Conservation (phyloP, 2,797 vertebrate genomes). For the Caiman crocodilus region DNA sequence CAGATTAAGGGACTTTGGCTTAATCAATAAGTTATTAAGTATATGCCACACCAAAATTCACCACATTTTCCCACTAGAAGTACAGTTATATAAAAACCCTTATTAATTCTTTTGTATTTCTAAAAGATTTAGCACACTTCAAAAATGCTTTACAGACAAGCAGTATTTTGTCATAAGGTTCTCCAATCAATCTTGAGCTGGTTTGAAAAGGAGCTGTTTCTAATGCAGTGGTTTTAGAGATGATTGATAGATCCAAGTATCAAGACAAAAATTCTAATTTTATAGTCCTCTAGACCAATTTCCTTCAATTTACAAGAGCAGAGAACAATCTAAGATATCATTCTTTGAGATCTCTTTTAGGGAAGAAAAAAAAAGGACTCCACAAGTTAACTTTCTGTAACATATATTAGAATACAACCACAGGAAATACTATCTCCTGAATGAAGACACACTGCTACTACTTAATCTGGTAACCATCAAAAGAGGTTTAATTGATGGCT, state of each 20-base stretch:
- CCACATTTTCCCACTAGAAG: neutral
- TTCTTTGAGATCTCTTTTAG: neutral
- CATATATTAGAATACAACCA: neutral
- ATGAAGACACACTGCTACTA: rapidly evolving
- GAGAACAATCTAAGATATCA: neutral
- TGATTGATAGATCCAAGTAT: neutral
- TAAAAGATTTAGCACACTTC: neutral
- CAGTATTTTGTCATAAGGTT: neutral
- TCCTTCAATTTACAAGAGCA: neutral
- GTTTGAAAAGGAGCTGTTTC: neutral
- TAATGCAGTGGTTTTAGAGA: no score
- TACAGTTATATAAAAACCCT: neutral
- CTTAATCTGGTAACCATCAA: neutral
- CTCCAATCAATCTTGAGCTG: neutral
- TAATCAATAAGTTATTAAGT: no score
- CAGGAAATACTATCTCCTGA: rapidly evolving
- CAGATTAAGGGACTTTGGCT: neutral
- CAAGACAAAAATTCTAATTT: neutral
- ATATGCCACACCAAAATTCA: neutral
- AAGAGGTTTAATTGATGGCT: no score
- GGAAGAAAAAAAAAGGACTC: neutral
- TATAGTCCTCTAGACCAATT: neutral
- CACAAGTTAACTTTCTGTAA: neutral
- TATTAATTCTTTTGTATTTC: neutral
- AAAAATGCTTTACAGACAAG: neutral